Base-by-base conservation (phyloP, 2,113 vertebrate species). In the Rhinopomastus cyanomelas region DNA sequence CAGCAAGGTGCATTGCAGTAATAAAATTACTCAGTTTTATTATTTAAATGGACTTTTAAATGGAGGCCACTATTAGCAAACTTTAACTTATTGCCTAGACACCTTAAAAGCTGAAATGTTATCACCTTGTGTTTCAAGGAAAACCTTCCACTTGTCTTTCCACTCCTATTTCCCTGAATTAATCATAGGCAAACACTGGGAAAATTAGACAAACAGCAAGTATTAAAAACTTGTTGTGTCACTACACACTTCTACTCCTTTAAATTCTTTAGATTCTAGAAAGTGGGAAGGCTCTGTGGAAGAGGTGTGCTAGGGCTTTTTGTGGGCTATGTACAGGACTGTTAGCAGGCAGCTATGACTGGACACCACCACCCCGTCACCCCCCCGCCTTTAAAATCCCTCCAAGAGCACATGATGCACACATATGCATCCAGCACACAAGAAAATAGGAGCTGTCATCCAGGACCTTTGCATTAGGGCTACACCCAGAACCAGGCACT, bases 181-280 rank as follows among this genome's bases (percentile, higher is more conserved):
- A 95, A 42, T 92, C 62, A 83, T 64, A 95, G 64, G 91, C 52
- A 96, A 97, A 95, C 71, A 93, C 94, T 97, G 96, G 94, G 96
- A 97, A 98, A 98, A 96, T 93, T 60, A 98, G 77, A 97, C 94
- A 96, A 97, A 95, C 83, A 96, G 81, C 60, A 77, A 97, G 94
- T 96, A 97, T 94, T 97, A 97, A 89, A 97, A 97, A 95, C 88
- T 82, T 87, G 75, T 88, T 95, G 95, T 97, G 93, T 96, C 82
- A 60, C 82, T 90, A 81, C 71, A 78, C 92, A 64, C 56, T 86
- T 90, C 75, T 32, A 90, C 52, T 93, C 86, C 75, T 96, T 85
- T 81, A 68, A 88, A 94, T 96, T 93, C 90, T 93, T 90, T 80
- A 72, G 88, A 96, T n/a, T n/a, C n/a, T n/a, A n/a, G n/a, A 15